Percentiles rank a stretch among this genome's conserved stretches.
These are phyloP conservation scores for Crotalus tigris DNA, from an alignment of 2,113 vertebrate species.

Conservation along the genomic window DNA sequence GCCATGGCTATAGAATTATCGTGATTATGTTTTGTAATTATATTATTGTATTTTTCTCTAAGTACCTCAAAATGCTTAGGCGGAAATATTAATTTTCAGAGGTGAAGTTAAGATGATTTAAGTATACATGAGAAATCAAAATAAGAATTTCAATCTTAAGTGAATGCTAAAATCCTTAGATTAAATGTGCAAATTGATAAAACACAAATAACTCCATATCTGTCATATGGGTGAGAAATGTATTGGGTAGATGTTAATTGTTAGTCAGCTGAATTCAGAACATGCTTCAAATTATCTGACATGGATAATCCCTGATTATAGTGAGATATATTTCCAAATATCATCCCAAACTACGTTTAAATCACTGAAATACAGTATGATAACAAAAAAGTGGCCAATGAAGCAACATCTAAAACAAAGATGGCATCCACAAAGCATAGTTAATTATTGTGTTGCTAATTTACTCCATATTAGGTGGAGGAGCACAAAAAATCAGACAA, in stretches of 20 bases:
- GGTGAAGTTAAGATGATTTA: neutral
- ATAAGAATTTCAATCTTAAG: neutral
- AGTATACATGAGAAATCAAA: neutral
- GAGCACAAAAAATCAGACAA: neutral
- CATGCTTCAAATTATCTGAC: neutral
- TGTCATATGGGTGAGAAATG: neutral
- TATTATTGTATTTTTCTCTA: neutral
- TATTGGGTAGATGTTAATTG: neutral
- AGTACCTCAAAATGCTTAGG: neutral
- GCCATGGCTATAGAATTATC: neutral
- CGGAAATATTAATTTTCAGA: neutral
- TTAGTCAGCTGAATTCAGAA: neutral
- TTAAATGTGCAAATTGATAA: neutral
- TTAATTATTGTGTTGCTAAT: neutral
- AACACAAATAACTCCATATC: neutral
- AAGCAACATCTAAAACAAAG: neutral
- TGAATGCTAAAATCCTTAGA: neutral
- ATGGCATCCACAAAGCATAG: neutral
- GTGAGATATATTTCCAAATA: neutral
- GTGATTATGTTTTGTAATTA: neutral
- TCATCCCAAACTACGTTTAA: neutral
- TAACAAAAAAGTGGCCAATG: neutral
- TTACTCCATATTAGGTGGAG: neutral
- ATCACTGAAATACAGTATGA: neutral
- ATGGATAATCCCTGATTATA: neutral